A percentile compares a stretch with the other conserved stretches of the same genome.
These are phyloP conservation scores for Cecropterus lyciades DNA, from an alignment of 1,140 invertebrate species.

Conservation along the genomic window DNA sequence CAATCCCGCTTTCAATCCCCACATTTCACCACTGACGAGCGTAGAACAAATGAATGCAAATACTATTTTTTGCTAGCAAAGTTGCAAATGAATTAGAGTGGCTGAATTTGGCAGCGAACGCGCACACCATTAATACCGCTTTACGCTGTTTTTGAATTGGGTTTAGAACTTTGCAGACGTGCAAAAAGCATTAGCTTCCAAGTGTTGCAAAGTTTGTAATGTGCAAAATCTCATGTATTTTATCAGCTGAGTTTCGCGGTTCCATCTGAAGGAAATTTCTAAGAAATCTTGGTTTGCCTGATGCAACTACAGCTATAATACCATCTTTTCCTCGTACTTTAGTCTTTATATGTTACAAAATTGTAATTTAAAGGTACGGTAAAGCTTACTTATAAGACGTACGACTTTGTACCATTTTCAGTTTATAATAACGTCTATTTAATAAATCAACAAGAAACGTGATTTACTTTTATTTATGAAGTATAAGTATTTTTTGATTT, in stretches of 20 bases:
- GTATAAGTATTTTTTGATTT: no score
- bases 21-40: background rate
- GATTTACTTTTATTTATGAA: no score
- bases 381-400: no score
- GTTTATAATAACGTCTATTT: no score
- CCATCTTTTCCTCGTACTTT: no score
- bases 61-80: slow-evolving; percentile 7
- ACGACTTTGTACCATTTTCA: no score
- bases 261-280: no score
- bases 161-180: slow-evolving; percentile 14
- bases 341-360: no score
- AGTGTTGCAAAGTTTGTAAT: slow-evolving; percentile 12
- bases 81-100: background rate
- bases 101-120: slow-evolving; percentile 10
- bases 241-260: background rate
- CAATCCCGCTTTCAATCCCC: background rate
- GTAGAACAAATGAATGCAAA: background rate
- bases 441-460: no score
- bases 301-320: no score
- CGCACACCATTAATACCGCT: slow-evolving; percentile 19
- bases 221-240: slow-evolving; percentile 17
- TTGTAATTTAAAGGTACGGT: no score
- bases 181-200: slow-evolving; percentile 19
- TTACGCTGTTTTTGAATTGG: slow-evolving; percentile 17
- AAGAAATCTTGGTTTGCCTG: no score